Evolutionary conservation across 2,113 vertebrate genomes (phyloP).

Genomic region (Eublepharis macularius): DNA sequence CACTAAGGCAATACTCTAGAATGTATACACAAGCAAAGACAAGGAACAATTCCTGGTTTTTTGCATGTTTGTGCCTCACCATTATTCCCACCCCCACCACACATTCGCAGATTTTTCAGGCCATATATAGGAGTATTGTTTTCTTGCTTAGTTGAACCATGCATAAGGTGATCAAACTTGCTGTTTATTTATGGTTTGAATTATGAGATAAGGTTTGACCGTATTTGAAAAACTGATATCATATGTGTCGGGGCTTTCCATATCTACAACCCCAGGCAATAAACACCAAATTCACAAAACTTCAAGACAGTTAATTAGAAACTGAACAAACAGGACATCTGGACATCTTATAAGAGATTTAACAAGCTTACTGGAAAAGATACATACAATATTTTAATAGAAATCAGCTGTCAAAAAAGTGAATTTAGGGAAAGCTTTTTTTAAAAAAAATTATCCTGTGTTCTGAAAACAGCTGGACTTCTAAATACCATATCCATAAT

Average conservation of each 20-base stretch:
- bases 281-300: conserved; percentile 70
- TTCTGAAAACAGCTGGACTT: conserved; percentile 42
- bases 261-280: conserved; percentile 68
- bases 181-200: conserved; percentile 55
- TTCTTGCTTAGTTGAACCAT: conserved; percentile 64
- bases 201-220: conserved; percentile 53
- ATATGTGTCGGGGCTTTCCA: conserved; percentile 70
- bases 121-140: conserved; percentile 60
- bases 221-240: conserved; percentile 71
- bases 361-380: conserved; percentile 72
- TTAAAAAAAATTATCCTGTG: conserved; percentile 7
- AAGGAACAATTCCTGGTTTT: conserved; percentile 36
- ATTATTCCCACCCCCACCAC: too few species aligned
- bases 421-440: conserved; percentile 57
- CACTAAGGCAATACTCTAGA: too few species aligned
- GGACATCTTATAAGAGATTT: conserved; percentile 78
- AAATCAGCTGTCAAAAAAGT: conserved; percentile 70
- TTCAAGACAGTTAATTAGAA: conserved; percentile 72
- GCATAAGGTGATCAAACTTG: conserved; percentile 65
- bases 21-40: fast-evolving
- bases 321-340: conserved; percentile 73
- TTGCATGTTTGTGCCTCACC: background rate
- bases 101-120: conserved; percentile 18
- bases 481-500: conserved; percentile 22
- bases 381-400: conserved; percentile 72